Conservation (phyloP, 2,113 vertebrate species). For the Sapayoa aenigma region DNA sequence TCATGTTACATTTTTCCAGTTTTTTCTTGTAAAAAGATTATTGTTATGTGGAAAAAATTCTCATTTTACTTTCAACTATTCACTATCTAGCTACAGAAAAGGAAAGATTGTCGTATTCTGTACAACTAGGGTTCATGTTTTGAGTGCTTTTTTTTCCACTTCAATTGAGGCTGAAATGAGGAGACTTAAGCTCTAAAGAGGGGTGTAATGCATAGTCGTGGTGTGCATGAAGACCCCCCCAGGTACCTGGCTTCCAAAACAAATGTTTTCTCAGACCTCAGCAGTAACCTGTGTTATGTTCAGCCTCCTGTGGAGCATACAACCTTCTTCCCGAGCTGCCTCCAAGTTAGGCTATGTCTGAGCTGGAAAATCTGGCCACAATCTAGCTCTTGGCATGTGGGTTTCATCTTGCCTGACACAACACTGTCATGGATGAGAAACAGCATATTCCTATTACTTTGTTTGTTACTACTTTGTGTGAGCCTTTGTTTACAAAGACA, state of each 20-base stretch:
- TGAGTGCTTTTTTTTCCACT: background rate
- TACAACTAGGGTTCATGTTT: background rate
- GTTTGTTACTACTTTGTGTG: background rate
- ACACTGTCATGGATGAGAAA: background rate
- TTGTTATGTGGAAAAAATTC: background rate
- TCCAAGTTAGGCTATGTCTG: background rate
- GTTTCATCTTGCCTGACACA: background rate
- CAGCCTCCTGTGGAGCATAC: background rate
- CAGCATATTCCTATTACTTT: background rate
- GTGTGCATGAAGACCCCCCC: background rate
- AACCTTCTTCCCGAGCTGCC: background rate
- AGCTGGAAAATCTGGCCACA: background rate
- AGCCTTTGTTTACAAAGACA: background rate
- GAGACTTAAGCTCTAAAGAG: background rate
- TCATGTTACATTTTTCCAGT: background rate
- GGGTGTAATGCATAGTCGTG: background rate
- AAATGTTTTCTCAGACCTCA: background rate
- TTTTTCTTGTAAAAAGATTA: background rate
- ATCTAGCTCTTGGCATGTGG: background rate
- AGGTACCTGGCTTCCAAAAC: background rate
- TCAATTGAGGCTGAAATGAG: background rate
- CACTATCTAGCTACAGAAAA: background rate
- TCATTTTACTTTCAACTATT: background rate
- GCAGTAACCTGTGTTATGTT: background rate
- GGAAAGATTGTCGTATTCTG: background rate